phyloP scores from a whole-genome alignment of 2,888 invertebrate genomes.

The Camptogramma bilineatum region DNA sequence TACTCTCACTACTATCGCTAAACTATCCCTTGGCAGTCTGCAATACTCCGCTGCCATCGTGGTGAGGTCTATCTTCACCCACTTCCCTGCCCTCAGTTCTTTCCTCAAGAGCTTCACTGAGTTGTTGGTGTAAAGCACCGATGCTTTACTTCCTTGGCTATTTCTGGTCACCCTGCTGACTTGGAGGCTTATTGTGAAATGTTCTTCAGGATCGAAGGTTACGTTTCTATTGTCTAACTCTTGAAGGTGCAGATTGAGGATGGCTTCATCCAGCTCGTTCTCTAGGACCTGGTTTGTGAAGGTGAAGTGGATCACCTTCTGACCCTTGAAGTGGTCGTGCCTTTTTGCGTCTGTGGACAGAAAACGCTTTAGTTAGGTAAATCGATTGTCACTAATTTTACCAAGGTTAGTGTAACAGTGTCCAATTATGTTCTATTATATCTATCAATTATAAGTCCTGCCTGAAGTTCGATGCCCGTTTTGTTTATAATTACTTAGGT shows the following conservation, averaged over 20 bases:
- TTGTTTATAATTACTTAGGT: neutral
- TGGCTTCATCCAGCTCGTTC: constrained; percentile 88
- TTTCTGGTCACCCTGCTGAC: constrained; percentile 75
- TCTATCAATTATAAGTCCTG: neutral
- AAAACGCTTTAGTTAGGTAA: constrained; percentile 8
- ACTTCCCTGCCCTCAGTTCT: constrained; percentile 85
- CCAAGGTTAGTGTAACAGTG: neutral
- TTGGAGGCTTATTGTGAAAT: constrained; percentile 70
- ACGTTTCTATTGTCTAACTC: constrained; percentile 70
- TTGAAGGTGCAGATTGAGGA: constrained; percentile 89
- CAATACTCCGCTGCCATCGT: constrained; percentile 92
- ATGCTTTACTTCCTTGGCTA: constrained; percentile 72
- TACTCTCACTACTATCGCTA: constrained; percentile 91
- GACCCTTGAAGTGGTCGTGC: constrained; percentile 88
- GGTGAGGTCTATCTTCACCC: constrained; percentile 91
- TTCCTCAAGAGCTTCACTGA: constrained; percentile 80
- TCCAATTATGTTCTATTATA: neutral
- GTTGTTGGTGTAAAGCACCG: constrained; percentile 71
- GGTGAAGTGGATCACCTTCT: constrained; percentile 89
- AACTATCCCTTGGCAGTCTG: constrained; percentile 89
- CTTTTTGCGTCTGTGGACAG: constrained; percentile 86
- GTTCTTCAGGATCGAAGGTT: constrained; percentile 67
- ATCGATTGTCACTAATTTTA: neutral
- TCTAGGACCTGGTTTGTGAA: constrained; percentile 89
- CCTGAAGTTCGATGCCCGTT: constrained; percentile 28